Evolutionary conservation across 2,888 invertebrate genomes (phyloP).

Genomic region (Spicauda simplicius): DNA sequence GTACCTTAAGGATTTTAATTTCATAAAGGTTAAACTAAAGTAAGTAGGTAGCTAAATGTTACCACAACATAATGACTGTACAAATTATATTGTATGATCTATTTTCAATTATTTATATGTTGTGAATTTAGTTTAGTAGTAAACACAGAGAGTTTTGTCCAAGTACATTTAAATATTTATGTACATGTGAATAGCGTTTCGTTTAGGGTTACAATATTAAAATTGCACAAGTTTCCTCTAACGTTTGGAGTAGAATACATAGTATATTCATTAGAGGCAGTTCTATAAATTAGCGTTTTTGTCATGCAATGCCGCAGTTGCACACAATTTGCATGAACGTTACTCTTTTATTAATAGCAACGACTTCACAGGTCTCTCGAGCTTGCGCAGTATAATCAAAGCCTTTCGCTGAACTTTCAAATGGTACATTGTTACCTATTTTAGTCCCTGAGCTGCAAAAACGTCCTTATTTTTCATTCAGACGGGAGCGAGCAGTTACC

Average conservation of each 20-base stretch:
- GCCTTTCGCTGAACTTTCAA: constrained; percentile 37
- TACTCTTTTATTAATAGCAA: constrained; percentile 21
- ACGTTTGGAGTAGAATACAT: neutral
- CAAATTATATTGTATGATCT: too few relatives aligned
- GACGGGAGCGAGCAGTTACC: constrained; percentile 64
- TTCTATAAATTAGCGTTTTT: neutral
- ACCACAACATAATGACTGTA: too few relatives aligned
- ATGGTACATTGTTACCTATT: constrained; percentile 42
- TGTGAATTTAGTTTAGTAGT: too few relatives aligned
- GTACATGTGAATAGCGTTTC: too few relatives aligned
- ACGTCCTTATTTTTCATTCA: constrained; percentile 67
- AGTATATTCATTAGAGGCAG: neutral
- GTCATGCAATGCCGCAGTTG: neutral
- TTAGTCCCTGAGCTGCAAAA: constrained; percentile 42
- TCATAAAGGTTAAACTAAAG: too few relatives aligned
- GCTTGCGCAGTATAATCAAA: constrained; percentile 30
- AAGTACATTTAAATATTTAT: too few relatives aligned
- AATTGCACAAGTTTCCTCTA: too few relatives aligned
- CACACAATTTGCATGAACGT: constrained; percentile 16
- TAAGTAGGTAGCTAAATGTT: too few relatives aligned
- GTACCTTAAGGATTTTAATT: too few relatives aligned
- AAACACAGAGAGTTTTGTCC: too few relatives aligned
- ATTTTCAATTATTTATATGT: too few relatives aligned
- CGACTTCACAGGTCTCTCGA: constrained; percentile 3
- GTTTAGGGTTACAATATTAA: too few relatives aligned